Evolutionary conservation across 2,113 vertebrate genomes (phyloP), one percentile per base, ranked within the genome.

Genomic region (Suncus etruscus): DNA sequence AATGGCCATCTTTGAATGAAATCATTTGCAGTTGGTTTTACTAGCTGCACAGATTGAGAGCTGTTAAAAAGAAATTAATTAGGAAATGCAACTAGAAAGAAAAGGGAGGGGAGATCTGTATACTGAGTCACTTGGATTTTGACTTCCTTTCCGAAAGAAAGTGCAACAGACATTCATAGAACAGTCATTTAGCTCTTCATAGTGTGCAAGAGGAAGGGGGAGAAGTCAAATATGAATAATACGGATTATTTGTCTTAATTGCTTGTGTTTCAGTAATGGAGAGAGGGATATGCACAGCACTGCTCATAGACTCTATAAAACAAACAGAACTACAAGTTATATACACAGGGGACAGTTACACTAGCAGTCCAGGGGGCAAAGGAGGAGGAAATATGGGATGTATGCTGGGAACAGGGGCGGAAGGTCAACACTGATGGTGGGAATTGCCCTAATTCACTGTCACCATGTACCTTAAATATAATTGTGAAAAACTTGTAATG

Each of bases 31-130:
- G 22, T 86, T 29, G 24, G 69, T 83, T 76, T 90, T 86, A 87
- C 63, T 61, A 86, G 63, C 16, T 83, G 54, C 45, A 77, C 54
- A 83, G 18, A 83, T 87, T 87, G 63, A 87, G 76, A 88, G 54
- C 77, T 65, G 74, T 63, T 94, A 94, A 86, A 86, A 90, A 79
- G 80, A 88, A 94, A 91, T 72, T 94, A 91, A 94, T 88, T 86
- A 94, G 72, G 68, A 50, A 81, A 70, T 75, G 72, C 39, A 77
- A 66, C 11, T 86, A 39, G 92, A 93, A 80, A 94, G 76, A 83
- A 94, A 90, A 85, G 27, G 48, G 51, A 54, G 84, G 84, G 66
- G 0, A 63, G 22, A 61, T 89, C 16, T 77, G 1, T 27, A 22
- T 80, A 83, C 25, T 66, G 22, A 95, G 73, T 81, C 54, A 63